These are phyloP conservation scores for Antechinus flavipes DNA, from an alignment of 2,113 vertebrate genomes.

Conservation along the genomic window DNA sequence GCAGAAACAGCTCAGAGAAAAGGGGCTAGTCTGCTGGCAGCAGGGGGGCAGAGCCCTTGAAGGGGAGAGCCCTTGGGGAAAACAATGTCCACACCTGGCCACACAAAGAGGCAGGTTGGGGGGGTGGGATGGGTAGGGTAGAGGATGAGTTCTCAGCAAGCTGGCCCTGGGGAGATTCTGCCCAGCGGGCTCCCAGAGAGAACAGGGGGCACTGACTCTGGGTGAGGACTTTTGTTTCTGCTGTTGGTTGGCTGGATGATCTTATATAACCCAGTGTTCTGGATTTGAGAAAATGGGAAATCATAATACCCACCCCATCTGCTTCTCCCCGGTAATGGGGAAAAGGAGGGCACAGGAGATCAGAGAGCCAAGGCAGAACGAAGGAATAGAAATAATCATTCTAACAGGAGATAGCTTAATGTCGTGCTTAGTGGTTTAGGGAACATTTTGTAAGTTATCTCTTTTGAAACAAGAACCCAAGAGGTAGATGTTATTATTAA, in stretches of 20 bases:
- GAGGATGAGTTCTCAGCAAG: not conserved
- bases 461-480: not conserved
- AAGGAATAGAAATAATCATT: not conserved
- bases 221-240: not conserved
- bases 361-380: not conserved
- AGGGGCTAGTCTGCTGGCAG: not conserved
- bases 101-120: not conserved
- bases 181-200: not conserved
- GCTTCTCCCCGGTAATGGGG: not conserved
- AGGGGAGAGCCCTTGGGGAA: not conserved
- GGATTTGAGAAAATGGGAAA: not conserved
- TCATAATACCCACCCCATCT: not conserved
- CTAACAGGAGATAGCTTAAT: too few relatives aligned
- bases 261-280: not conserved
- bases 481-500: not conserved
- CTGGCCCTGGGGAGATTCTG: not conserved
- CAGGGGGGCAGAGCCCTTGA: not conserved
- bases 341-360: not conserved
- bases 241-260: not conserved
- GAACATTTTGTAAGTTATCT: not conserved
- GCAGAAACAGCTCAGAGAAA: not conserved
- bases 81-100: not conserved
- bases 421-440: not conserved
- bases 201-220: not conserved
- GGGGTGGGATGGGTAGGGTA: not conserved